These are phyloP conservation scores for Phania funesta DNA, from an alignment of 2,888 invertebrate species.

Conservation along the genomic window DNA sequence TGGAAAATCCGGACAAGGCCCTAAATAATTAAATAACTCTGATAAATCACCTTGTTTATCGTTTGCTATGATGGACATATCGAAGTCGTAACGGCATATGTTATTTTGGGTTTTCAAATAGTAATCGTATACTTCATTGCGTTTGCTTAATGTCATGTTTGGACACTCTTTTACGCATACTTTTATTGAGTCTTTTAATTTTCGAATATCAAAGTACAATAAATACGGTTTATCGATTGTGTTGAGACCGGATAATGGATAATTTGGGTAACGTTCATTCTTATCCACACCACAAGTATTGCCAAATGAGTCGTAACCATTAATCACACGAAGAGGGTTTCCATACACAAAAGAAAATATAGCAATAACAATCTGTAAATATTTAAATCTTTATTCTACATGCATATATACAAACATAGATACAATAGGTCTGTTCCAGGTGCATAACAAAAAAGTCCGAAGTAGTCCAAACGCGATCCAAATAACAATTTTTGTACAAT, in stretches of 20 bases:
- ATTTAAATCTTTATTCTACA: too few species aligned
- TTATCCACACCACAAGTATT: constrained; percentile 93
- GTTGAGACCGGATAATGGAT: constrained; percentile 89
- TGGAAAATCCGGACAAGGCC: constrained; percentile 90
- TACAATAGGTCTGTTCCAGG: too few species aligned
- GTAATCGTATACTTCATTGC: constrained; percentile 87
- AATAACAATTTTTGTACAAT: too few species aligned
- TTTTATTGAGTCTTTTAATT: constrained; percentile 88
- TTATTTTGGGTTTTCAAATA: constrained; percentile 87
- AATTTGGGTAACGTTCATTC: constrained; percentile 87
- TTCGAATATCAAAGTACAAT: constrained; percentile 90
- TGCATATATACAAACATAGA: not conserved
- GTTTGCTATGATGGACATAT: constrained; percentile 82
- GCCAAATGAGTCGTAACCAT: constrained; percentile 96
- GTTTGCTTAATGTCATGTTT: constrained; percentile 83
- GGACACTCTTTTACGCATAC: constrained; percentile 96
- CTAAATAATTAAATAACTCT: constrained; percentile 81
- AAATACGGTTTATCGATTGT: constrained; percentile 89
- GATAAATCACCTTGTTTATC: constrained; percentile 77
- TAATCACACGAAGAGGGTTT: constrained; percentile 90
- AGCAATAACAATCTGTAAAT: constrained; percentile 88
- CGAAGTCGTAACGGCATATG: constrained; percentile 88
- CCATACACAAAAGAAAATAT: constrained; percentile 94
- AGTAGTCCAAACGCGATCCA: too few species aligned
- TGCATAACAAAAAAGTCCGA: too few species aligned